These are phyloP conservation scores for Myotis davidii DNA, from an alignment of 2,113 vertebrate genomes.

Conservation along the genomic window DNA sequence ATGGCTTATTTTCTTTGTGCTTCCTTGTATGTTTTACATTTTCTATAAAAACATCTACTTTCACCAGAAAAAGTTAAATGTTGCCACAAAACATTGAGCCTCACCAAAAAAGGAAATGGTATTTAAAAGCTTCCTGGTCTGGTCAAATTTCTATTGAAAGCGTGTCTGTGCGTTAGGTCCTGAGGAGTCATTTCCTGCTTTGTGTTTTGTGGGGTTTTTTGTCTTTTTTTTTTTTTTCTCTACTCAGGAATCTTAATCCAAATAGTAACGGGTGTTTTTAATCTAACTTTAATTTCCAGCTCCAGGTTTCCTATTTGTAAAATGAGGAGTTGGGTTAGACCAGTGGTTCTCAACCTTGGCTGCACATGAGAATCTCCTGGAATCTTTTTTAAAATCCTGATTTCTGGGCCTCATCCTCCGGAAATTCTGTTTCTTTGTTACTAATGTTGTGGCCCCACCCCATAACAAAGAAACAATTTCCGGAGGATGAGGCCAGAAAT, in stretches of 20 bases:
- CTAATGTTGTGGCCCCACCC: no score
- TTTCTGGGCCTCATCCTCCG: no score
- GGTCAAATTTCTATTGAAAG: conserved; percentile 71
- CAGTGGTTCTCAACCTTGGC: no score
- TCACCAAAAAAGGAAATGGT: conserved; percentile 68
- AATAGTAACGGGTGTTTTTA: conserved; percentile 2
- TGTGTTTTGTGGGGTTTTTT: neutral
- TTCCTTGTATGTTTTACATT: neutral
- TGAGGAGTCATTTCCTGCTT: conserved; percentile 69
- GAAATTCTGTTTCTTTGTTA: no score
- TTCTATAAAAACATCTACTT: conserved; percentile 40
- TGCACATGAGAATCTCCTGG: no score
- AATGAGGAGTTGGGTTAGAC: neutral
- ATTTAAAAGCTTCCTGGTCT: conserved; percentile 68
- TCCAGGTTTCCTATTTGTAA: conserved; percentile 15
- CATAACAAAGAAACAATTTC: no score
- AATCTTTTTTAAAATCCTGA: no score
- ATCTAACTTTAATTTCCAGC: neutral
- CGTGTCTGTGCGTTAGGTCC: conserved; percentile 23
- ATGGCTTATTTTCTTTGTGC: neutral
- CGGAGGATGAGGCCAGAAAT: no score
- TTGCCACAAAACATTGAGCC: conserved; percentile 28
- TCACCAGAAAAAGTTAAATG: conserved; percentile 23
- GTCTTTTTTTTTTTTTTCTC: neutral
- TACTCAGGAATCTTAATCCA: neutral